Conservation (phyloP, 1,140 invertebrate species). For the Macrotrachela quadricornifera region DNA sequence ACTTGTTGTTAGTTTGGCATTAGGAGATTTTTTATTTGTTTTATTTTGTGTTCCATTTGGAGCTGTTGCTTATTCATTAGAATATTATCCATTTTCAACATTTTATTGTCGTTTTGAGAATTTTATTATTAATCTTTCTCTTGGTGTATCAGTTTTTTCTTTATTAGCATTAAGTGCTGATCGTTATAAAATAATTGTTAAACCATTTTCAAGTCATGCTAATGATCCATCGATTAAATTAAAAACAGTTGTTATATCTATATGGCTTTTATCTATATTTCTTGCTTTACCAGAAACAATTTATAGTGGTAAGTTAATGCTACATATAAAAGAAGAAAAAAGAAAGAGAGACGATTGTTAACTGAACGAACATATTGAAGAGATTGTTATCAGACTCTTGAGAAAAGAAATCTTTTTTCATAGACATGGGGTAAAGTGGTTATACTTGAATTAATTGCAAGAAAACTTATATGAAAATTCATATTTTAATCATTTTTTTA, state of each 20-base stretch:
- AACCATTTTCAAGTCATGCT: conserved; percentile 50
- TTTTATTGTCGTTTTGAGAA: conserved; percentile 55
- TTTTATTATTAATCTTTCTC: conserved; percentile 69
- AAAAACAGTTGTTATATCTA: conserved; percentile 38
- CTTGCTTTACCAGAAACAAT: conserved; percentile 54
- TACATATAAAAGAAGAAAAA: too few relatives aligned
- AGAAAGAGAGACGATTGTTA: too few relatives aligned
- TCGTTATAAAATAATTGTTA: conserved; percentile 60
- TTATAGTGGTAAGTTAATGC: conserved; percentile 20
- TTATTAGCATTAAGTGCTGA: conserved; percentile 68
- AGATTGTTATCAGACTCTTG: too few relatives aligned
- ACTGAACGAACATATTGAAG: too few relatives aligned
- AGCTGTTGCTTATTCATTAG: conserved; percentile 55
- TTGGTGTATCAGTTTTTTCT: conserved; percentile 77
- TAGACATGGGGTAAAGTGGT: too few relatives aligned
- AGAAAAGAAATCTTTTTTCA: too few relatives aligned
- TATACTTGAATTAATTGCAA: too few relatives aligned
- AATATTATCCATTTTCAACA: conserved; percentile 60
- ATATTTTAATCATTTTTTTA: too few relatives aligned
- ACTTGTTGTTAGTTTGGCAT: conserved; percentile 54
- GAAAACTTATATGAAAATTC: too few relatives aligned
- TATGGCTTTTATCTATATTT: conserved; percentile 55
- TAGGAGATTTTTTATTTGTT: conserved; percentile 59
- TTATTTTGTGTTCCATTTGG: conserved; percentile 56
- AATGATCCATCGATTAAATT: conserved; percentile 32